Conservation (phyloP, 2,888 invertebrate genomes). For the Boloria selene region DNA sequence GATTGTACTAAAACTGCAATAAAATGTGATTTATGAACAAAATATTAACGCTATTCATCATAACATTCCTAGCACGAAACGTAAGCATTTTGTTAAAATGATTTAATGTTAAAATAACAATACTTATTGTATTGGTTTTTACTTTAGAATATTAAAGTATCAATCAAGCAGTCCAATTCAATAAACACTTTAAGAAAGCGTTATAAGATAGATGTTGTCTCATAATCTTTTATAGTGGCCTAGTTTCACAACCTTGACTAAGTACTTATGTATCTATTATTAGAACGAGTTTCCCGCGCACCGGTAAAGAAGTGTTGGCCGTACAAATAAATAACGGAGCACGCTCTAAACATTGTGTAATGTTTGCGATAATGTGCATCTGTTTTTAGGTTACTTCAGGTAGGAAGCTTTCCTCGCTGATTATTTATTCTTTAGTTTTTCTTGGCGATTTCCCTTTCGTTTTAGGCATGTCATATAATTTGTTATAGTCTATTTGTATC, state of each 20-base stretch:
- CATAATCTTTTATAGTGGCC: conserved; percentile 63
- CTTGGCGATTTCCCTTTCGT: no score
- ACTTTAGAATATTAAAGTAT: background rate
- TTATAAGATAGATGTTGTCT: conserved; percentile 39
- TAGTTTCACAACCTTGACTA: conserved; percentile 74
- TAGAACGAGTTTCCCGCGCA: conserved; percentile 62
- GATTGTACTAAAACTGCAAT: no score
- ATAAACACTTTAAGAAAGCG: conserved; percentile 18
- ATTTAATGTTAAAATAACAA: no score
- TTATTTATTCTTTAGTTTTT: background rate
- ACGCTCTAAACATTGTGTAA: conserved; percentile 29
- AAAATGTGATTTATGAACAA: no score
- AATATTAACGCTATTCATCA: no score
- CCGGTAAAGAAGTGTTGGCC: conserved; percentile 48
- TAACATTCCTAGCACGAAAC: no score
- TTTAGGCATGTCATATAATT: no score
- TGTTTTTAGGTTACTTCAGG: conserved; percentile 5
- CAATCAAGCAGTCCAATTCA: conserved; percentile 1
- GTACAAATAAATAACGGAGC: conserved; percentile 36
- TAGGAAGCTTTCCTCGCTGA: background rate
- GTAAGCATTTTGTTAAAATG: no score
- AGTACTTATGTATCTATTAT: conserved; percentile 68
- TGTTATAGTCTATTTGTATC: no score
- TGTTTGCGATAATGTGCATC: conserved; percentile 27
- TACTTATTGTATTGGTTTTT: no score